Evolutionary conservation across 1,140 invertebrate genomes (phyloP).

Genomic region (Luehdorfia chinensis): DNA sequence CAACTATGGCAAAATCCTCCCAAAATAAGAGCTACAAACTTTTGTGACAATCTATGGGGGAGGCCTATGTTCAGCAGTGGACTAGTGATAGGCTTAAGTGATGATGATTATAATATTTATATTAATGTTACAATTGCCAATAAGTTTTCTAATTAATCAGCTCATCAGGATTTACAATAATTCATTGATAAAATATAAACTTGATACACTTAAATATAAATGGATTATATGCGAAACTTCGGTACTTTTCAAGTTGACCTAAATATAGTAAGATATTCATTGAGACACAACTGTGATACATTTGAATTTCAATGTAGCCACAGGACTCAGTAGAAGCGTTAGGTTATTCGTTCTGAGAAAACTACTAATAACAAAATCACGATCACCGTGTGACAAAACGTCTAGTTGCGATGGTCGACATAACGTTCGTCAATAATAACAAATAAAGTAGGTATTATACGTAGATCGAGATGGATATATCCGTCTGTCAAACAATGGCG

Average conservation of each 20-base stretch:
- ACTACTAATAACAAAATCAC: not conserved
- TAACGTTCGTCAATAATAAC: slow-evolving; percentile 51
- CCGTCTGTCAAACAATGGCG: slow-evolving; percentile 75
- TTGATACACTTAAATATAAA: no score
- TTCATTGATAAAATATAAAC: no score
- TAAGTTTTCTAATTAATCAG: no score
- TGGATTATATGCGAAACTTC: no score
- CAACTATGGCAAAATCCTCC: no score
- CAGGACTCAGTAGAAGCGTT: not conserved
- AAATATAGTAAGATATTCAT: slow-evolving; percentile 4
- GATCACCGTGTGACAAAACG: not conserved
- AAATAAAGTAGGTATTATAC: slow-evolving; percentile 48
- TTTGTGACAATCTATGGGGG: no score
- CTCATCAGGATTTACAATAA: no score
- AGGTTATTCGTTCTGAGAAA: not conserved
- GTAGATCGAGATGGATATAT: slow-evolving; percentile 56
- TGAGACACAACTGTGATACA: not conserved
- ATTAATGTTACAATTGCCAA: no score
- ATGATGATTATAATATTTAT: no score
- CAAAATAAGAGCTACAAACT: no score
- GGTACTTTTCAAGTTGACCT: slow-evolving; percentile 3
- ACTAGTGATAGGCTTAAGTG: no score
- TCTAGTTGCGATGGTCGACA: slow-evolving; percentile 15
- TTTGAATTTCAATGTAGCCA: slow-evolving; percentile 2
- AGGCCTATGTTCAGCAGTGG: no score